A percentile compares a stretch with the other conserved stretches of the same genome.
Conservation (phyloP, 2,113 vertebrate genomes). For the Okapia johnstoni region DNA sequence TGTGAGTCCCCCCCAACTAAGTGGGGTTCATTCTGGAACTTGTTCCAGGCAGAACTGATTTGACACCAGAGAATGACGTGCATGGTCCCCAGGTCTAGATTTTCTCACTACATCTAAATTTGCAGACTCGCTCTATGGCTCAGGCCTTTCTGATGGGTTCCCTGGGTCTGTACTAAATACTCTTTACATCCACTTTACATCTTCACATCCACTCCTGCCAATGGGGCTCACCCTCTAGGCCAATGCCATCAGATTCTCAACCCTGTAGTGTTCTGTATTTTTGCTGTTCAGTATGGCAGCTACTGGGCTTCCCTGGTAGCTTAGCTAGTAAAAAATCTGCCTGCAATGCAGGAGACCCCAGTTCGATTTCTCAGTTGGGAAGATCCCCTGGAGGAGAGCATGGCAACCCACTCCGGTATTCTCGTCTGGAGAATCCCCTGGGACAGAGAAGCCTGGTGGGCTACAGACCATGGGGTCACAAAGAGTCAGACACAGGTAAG, state of each 20-base stretch:
- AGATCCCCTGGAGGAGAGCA: not conserved
- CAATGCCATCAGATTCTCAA: rapidly evolving
- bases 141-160: not conserved
- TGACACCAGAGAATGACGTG: rapidly evolving
- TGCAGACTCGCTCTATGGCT: rapidly evolving
- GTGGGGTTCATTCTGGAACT: not conserved
- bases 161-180: not conserved
- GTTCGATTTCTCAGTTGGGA: not conserved
- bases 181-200: not conserved
- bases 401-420: not conserved
- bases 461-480: not conserved
- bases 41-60: not conserved
- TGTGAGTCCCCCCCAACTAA: too few relatives aligned
- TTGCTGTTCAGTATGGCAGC: not conserved
- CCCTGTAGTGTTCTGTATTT: not conserved
- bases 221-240: rapidly evolving
- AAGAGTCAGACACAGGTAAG: not conserved
- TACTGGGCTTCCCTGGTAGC: not conserved
- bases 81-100: rapidly evolving
- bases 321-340: not conserved
- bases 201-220: not conserved
- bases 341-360: not conserved
- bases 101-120: not conserved
- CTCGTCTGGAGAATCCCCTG: not conserved
- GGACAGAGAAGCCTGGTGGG: not conserved